Evolutionary conservation across 2,888 invertebrate genomes (phyloP).

Genomic region (Crioceris asparagi): DNA sequence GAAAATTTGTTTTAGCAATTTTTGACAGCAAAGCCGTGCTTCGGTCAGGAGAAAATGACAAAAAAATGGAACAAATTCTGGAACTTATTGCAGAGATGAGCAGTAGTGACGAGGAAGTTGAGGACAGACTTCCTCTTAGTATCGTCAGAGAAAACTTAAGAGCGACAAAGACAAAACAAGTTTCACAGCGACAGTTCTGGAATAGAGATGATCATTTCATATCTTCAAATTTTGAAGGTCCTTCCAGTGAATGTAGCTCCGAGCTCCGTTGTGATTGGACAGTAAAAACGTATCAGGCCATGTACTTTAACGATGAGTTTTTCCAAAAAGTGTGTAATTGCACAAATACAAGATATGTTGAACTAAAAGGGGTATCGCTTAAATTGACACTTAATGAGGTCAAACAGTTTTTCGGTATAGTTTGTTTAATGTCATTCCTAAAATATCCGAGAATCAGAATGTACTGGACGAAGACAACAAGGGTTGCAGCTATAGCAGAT

Average conservation of each 20-base stretch:
- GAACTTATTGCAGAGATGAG: neutral
- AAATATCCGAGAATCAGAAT: conserved; percentile 13
- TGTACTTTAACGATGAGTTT: conserved; percentile 5
- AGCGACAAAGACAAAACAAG: neutral
- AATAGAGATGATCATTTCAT: conserved; percentile 1
- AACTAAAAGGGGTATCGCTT: conserved; percentile 4
- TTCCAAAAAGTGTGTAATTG: conserved; percentile 8
- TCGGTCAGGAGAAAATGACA: neutral
- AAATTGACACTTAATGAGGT: conserved; percentile 7
- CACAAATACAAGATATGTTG: conserved; percentile 7
- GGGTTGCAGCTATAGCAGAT: conserved; percentile 9
- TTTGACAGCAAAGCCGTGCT: conserved; percentile 1
- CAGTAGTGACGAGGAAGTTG: neutral
- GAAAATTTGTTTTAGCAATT: conserved; percentile 1
- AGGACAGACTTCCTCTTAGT: neutral
- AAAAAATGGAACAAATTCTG: neutral
- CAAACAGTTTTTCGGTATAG: conserved; percentile 12
- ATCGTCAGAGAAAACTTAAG: neutral
- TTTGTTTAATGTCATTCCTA: conserved; percentile 14
- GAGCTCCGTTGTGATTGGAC: conserved; percentile 2
- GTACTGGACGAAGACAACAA: conserved; percentile 14
- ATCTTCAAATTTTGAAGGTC: neutral
- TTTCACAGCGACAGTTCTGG: neutral
- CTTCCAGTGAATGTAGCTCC: neutral
- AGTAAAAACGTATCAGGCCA: conserved; percentile 2